A percentile compares a stretch with the other conserved stretches of the same genome.
These are phyloP conservation scores for Drosophila incognita DNA, from an alignment of 2,888 invertebrate genomes.

Conservation along the genomic window DNA sequence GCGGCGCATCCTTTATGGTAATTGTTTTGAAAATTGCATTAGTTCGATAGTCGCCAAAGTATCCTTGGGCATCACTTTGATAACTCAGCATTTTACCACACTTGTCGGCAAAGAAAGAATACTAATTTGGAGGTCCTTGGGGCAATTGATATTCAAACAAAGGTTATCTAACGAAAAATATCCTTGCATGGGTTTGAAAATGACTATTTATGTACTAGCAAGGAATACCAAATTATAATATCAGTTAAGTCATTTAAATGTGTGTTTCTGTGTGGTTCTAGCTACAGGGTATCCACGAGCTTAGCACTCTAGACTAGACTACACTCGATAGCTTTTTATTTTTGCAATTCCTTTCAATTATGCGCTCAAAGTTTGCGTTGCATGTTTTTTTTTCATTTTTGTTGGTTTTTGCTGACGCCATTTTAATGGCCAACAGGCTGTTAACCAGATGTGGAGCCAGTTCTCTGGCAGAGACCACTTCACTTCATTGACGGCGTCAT, in stretches of 20 bases:
- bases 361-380: slow-evolving; percentile 17
- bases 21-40: slow-evolving; percentile 56
- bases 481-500: slow-evolving; percentile 38
- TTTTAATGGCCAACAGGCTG: slow-evolving; percentile 49
- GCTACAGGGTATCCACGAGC: neutral
- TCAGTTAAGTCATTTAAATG: neutral
- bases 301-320: neutral
- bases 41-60: slow-evolving; percentile 28
- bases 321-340: neutral
- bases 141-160: slow-evolving; percentile 1
- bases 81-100: slow-evolving; percentile 13
- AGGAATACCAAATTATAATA: neutral
- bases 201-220: neutral
- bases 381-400: slow-evolving; percentile 17
- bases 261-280: neutral
- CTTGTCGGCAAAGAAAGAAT: slow-evolving; percentile 13
- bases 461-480: slow-evolving; percentile 12
- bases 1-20: slow-evolving; percentile 31
- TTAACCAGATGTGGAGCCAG: slow-evolving; percentile 28
- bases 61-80: slow-evolving; percentile 63
- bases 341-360: slow-evolving; percentile 31
- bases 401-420: slow-evolving; percentile 9
- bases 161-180: neutral
- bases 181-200: neutral
- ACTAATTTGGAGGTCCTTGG: neutral